A percentile compares a stretch with the other conserved stretches of the same genome.
Evolutionary conservation across 2,113 vertebrate genomes (phyloP).

Genomic region (Etheostoma cragini): DNA sequence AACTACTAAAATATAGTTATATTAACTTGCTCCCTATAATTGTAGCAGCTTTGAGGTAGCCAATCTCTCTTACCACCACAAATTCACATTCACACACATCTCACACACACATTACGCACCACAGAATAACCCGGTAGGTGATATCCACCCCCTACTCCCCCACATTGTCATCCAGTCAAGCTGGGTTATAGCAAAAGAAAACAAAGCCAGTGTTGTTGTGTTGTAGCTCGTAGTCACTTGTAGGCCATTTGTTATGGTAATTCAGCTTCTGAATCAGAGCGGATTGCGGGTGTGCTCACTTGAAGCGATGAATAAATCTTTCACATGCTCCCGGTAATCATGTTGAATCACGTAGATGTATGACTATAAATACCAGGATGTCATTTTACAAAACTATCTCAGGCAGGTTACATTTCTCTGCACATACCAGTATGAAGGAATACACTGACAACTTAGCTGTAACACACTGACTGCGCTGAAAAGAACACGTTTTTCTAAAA

Average conservation of each 20-base stretch:
- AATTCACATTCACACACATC: conserved; percentile 18
- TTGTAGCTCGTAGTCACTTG: conserved; percentile 5
- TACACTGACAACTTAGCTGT: too few relatives aligned
- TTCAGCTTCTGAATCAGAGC: conserved; percentile 59
- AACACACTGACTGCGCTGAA: background rate
- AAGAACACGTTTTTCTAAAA: background rate
- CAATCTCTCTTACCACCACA: conserved; percentile 19
- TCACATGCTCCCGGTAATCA: conserved; percentile 48
- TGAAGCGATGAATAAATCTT: conserved; percentile 59
- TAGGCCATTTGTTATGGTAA: conserved; percentile 56
- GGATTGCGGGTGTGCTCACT: conserved; percentile 23
- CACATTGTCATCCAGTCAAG: conserved; percentile 33
- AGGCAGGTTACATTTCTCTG: conserved; percentile 2
- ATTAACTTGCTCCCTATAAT: conserved; percentile 34
- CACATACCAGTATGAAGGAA: background rate
- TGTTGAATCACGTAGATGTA: conserved; percentile 48
- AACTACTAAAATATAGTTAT: conserved; percentile 25
- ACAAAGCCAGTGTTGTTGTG: conserved; percentile 46
- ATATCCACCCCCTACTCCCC: conserved; percentile 13
- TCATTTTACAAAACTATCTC: conserved; percentile 1
- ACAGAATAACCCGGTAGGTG: conserved; percentile 53
- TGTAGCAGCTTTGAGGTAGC: conserved; percentile 13
- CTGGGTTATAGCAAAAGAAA: conserved; percentile 13
- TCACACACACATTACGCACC: conserved; percentile 6
- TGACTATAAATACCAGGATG: conserved; percentile 48